Conservation (phyloP, 2,113 vertebrate genomes). For the Lipotes vexillifer region DNA sequence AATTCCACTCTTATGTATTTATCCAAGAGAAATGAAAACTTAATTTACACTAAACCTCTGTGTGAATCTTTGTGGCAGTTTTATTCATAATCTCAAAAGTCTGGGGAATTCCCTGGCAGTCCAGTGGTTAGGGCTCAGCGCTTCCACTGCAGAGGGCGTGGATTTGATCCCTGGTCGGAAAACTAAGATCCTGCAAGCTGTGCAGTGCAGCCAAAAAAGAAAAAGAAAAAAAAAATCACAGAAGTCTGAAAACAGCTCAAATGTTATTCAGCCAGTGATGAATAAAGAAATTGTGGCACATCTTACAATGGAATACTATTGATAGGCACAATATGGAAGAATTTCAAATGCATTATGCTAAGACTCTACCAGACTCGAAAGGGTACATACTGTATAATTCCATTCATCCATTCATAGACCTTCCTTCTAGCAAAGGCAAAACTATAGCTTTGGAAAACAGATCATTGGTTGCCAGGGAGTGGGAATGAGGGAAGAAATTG, state of each 20-base stretch:
- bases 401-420: background rate
- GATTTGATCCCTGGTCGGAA: too few species aligned
- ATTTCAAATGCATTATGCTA: background rate
- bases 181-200: too few species aligned
- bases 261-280: background rate
- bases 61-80: background rate
- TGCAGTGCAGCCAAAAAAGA: too few species aligned
- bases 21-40: background rate
- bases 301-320: background rate
- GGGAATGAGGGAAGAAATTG: background rate
- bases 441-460: background rate
- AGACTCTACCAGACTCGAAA: background rate
- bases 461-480: background rate
- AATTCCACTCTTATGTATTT: background rate
- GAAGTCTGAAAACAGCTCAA: background rate
- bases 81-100: background rate
- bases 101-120: too few species aligned
- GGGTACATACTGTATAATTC: background rate
- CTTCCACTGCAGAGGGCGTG: too few species aligned
- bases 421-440: background rate
- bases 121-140: too few species aligned
- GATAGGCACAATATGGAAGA: background rate
- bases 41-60: background rate
- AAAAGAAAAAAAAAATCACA: too few species aligned
- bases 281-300: background rate